Evolutionary conservation across 2,888 invertebrate species (phyloP).

Genomic region (Rhopalosiphum nymphaeae): DNA sequence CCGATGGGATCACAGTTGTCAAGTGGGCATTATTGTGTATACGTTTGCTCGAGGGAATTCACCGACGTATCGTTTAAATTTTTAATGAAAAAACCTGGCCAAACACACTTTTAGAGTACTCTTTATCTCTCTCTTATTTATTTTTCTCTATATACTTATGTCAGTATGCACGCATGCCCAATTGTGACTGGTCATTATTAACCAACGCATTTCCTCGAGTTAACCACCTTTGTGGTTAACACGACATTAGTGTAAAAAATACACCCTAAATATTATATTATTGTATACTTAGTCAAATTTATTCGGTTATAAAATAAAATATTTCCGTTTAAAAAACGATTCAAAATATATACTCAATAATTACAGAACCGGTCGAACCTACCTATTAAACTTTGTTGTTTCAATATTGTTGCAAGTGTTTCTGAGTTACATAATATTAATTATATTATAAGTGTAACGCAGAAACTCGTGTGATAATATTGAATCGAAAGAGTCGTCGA

Average conservation of each 20-base stretch:
- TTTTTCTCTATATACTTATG: not conserved
- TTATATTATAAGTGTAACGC: not conserved
- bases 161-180: not conserved
- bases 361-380: not conserved
- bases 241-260: not conserved
- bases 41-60: not conserved
- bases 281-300: not conserved
- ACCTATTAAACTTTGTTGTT: not conserved
- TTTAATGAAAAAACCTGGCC: conserved; percentile 32
- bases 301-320: not conserved
- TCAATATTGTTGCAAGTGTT: not conserved
- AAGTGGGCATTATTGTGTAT: conserved; percentile 19
- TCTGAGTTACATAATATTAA: not conserved
- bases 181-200: conserved; percentile 32
- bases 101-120: not conserved
- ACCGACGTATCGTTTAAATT: conserved; percentile 1
- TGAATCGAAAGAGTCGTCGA: not conserved
- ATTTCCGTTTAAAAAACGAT: not conserved
- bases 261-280: not conserved
- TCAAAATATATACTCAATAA: not conserved
- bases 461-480: not conserved
- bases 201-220: not conserved
- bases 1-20: not conserved
- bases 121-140: not conserved
- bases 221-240: not conserved